A percentile compares a stretch with the other conserved stretches of the same genome.
These are phyloP conservation scores for Drosophila setosimentum DNA, from an alignment of 2,888 invertebrate species.

Conservation along the genomic window DNA sequence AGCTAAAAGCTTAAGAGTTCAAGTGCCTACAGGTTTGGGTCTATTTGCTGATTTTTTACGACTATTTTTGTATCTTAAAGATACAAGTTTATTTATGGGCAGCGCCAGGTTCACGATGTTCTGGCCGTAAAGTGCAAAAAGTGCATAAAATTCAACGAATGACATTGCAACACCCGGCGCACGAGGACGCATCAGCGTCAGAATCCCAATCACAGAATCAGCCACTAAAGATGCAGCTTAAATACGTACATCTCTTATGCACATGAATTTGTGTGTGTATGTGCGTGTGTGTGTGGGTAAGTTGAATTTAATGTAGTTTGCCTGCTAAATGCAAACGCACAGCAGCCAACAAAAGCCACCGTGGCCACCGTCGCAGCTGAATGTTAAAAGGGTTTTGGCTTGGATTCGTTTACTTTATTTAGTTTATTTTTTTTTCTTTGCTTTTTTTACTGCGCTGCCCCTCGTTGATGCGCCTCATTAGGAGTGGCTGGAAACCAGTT, in stretches of 20 bases:
- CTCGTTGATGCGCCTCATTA: conserved; percentile 73
- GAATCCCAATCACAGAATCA: conserved; percentile 73
- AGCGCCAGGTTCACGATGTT: conserved; percentile 59
- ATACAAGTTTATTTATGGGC: conserved; percentile 78
- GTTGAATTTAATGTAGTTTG: conserved; percentile 78
- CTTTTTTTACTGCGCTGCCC: conserved; percentile 20
- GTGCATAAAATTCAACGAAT: conserved; percentile 78
- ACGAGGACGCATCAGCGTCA: conserved; percentile 69
- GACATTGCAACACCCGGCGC: conserved; percentile 76
- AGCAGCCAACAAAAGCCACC: conserved; percentile 47
- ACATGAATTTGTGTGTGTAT: conserved; percentile 3
- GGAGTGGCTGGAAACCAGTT: conserved; percentile 78
- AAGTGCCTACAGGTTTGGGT: conserved; percentile 55
- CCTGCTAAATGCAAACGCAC: conserved; percentile 72
- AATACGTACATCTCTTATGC: conserved; percentile 21
- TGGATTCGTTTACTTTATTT: conserved; percentile 63
- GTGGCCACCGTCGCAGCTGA: conserved; percentile 73
- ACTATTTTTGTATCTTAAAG: conserved; percentile 76
- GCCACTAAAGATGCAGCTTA: conserved; percentile 72
- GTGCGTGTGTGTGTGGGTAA: conserved; percentile 58
- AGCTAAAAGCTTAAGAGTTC: conserved; percentile 65
- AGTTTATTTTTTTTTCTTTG: conserved; percentile 24
- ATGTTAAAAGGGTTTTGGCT: conserved; percentile 76
- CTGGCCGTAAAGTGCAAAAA: conserved; percentile 74
- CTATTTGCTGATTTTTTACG: conserved; percentile 76